A percentile compares a stretch with the other conserved stretches of the same genome.
Conservation (phyloP, 2,797 vertebrate species). For the Oreochromis grahami region DNA sequence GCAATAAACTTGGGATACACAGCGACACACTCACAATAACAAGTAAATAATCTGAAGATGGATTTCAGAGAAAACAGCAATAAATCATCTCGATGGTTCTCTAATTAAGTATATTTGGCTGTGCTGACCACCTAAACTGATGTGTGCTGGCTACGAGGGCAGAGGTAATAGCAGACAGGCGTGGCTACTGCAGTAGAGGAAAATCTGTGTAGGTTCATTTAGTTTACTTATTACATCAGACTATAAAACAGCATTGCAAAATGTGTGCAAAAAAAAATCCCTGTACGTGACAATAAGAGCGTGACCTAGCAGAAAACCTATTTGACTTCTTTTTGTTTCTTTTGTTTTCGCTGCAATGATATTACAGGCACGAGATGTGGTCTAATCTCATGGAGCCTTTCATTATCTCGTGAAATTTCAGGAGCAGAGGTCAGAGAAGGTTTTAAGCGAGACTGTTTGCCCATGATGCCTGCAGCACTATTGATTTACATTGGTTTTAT, state of each 20-base stretch:
- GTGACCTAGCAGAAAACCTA: background rate
- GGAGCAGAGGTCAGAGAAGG: conserved; percentile 10
- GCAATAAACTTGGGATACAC: conserved; percentile 8
- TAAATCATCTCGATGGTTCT: background rate
- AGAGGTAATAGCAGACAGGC: conserved; percentile 23
- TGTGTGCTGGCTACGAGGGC: background rate
- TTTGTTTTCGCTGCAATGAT: background rate
- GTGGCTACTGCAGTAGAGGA: conserved; percentile 49
- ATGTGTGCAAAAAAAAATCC: background rate
- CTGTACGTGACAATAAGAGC: background rate
- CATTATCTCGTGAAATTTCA: conserved; percentile 23
- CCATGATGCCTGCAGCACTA: background rate
- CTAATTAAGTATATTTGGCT: background rate
- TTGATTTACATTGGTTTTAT: conserved; percentile 39
- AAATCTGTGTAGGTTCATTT: background rate
- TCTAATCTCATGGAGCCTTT: conserved; percentile 14
- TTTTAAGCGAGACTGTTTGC: conserved; percentile 4
- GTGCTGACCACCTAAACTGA: background rate
- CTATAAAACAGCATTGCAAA: conserved; percentile 19
- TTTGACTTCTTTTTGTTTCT: conserved; percentile 27
- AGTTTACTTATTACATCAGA: background rate
- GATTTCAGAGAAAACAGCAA: background rate
- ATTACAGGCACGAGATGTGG: background rate
- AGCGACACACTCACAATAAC: background rate
- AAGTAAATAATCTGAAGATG: background rate